Base-by-base conservation (phyloP, 1,140 invertebrate species). In the Arctopsyche grandis region DNA sequence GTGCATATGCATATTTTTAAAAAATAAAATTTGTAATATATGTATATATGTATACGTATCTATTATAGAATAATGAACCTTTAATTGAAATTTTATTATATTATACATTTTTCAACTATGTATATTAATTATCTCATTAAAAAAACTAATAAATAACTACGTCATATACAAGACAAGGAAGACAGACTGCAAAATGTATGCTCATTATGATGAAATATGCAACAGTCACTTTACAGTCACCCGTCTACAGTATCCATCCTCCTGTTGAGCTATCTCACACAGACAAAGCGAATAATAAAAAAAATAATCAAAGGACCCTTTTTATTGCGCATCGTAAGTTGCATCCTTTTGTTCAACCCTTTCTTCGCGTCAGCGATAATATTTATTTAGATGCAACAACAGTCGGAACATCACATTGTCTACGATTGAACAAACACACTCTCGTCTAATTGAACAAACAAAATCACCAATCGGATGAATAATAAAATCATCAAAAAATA, bases 341-440 rank as follows among this genome's bases (percentile, higher is more conserved):
- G 29, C 74, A 76, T 76, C 74, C 74, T 21, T 43, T 76, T 76
- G 74, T 76, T 76, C 74, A 52, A 21, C 44, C 44, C 44, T 46
- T 74, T 74, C 46, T 58, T 58, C 16, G 71, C 46, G 22, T 44
- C 14, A 0, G 9, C 38, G 22, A 76, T 63, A 63, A 76, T 76
- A 52, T 76, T 63, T 76, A 76, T 76, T 63, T 76, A 63, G 14
- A 63, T 21, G 48, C 10, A 43, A 76, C 56, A 63, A 44, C n/a
- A 76, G n/a, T 14, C 12, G n/a, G 56, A 66, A 19, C 26, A 58
- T 76, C 16, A 10, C 16, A 76, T 63, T 75, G 48, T 76, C 44
- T 12, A 19, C 38, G 22, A 48, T 52, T 74, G 38, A 74, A 74
- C 46, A 74, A 21, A 52, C 46, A 22, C 9, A 43, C 26, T 52